These are phyloP conservation scores for Callochromis pleurospilus DNA, from an alignment of 2,113 vertebrate genomes.

Conservation along the genomic window DNA sequence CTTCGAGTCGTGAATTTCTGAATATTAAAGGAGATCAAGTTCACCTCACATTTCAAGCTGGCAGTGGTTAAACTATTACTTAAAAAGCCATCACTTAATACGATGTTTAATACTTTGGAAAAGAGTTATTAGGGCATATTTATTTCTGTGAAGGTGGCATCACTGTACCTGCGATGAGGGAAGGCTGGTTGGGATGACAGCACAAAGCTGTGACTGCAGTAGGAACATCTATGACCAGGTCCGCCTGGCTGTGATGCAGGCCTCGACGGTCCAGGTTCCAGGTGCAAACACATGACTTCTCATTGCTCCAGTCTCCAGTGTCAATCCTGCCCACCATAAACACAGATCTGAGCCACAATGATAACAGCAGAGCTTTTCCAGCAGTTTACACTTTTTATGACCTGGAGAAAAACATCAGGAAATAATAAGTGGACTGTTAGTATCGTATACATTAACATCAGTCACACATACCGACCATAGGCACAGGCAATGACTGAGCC, in stretches of 20 bases:
- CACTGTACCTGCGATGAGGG: constrained; percentile 79
- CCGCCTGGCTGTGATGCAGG: constrained; percentile 72
- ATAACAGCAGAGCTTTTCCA: not conserved
- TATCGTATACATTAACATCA: rapidly evolving
- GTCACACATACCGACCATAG: constrained; percentile 81
- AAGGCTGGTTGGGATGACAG: constrained; percentile 83
- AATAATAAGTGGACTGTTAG: not conserved
- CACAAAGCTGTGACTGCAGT: constrained; percentile 78
- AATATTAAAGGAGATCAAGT: not conserved
- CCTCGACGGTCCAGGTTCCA: constrained; percentile 88
- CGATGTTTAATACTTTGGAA: not conserved
- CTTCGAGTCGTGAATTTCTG: not conserved
- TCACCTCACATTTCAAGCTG: not conserved
- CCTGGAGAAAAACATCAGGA: not conserved
- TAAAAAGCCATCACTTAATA: not conserved
- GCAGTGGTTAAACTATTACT: not conserved
- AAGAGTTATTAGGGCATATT: not conserved
- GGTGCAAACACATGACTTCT: constrained; percentile 80
- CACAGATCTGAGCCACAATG: not conserved
- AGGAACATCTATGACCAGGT: constrained; percentile 76
- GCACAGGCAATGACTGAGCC: constrained; percentile 85
- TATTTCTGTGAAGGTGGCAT: not conserved
- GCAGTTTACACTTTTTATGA: not conserved
- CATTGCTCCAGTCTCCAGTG: constrained; percentile 83
- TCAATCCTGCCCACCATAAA: constrained; percentile 67